These are phyloP conservation scores for Apoderus coryli DNA, from an alignment of 2,888 invertebrate genomes.

Conservation along the genomic window DNA sequence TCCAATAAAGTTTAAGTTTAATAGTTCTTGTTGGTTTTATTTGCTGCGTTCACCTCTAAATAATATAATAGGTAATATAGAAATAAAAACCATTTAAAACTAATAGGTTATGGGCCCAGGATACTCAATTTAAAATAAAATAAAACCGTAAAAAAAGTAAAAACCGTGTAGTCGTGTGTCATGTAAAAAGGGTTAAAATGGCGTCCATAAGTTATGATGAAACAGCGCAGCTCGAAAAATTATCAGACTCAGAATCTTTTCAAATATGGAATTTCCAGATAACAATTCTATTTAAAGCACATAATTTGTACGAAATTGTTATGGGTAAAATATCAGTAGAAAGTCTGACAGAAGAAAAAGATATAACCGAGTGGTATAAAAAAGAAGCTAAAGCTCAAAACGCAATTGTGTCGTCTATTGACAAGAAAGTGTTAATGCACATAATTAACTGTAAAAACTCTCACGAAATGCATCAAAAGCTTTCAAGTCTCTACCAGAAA, in stretches of 20 bases:
- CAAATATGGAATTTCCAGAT: constrained; percentile 13
- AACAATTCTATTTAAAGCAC: constrained; percentile 9
- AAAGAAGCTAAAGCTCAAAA: constrained; percentile 13
- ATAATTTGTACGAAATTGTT: constrained; percentile 9
- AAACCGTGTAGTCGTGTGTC: too few species aligned
- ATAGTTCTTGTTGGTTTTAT: too few species aligned
- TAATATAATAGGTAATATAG: too few species aligned
- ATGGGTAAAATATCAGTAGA: constrained; percentile 6
- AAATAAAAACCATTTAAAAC: too few species aligned
- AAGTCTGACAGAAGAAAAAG: constrained; percentile 7
- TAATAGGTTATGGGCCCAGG: too few species aligned
- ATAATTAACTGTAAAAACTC: constrained; percentile 9
- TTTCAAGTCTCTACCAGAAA: constrained; percentile 9
- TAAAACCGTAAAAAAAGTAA: too few species aligned
- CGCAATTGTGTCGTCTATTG: constrained; percentile 8
- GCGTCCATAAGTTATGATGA: constrained; percentile 6
- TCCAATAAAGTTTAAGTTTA: too few species aligned
- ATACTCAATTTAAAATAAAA: too few species aligned
- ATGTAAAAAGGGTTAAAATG: background rate
- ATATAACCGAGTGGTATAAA: constrained; percentile 9
- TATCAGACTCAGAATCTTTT: constrained; percentile 6
- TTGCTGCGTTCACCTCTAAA: too few species aligned
- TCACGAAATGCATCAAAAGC: constrained; percentile 9
- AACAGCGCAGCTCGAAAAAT: constrained; percentile 7
- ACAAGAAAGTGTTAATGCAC: constrained; percentile 10